phyloP scores from a whole-genome alignment of 2,888 invertebrate species.

The Galerucella pusilla region DNA sequence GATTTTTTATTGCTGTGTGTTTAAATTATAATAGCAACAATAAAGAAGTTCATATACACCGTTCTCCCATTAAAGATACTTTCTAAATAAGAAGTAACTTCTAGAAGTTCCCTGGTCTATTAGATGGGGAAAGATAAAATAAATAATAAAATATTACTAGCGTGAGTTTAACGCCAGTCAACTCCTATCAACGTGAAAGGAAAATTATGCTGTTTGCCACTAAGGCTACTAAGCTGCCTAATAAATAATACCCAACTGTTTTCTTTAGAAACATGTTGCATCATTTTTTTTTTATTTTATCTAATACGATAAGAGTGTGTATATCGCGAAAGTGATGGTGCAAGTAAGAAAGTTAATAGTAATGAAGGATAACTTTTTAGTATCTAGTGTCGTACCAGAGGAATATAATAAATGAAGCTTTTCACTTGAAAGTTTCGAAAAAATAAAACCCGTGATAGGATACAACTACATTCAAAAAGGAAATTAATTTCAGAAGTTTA shows the following conservation, averaged over 20 bases:
- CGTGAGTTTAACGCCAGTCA: constrained; percentile 1
- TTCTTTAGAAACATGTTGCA: constrained; percentile 11
- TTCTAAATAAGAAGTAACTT: too few species aligned
- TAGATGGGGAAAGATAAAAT: neutral
- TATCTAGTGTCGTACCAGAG: too few species aligned
- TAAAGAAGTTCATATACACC: too few species aligned
- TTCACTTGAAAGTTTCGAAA: too few species aligned
- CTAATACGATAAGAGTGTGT: constrained; percentile 10
- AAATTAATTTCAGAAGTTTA: too few species aligned
- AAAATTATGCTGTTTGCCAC: constrained; percentile 12
- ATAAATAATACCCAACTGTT: constrained; percentile 11
- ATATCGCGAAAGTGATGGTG: constrained; percentile 7
- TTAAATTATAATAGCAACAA: too few species aligned
- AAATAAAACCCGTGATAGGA: too few species aligned
- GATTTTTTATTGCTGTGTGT: too few species aligned
- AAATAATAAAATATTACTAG: constrained; percentile 5
- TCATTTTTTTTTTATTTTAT: constrained; percentile 21
- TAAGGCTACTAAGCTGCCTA: neutral
- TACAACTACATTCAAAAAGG: too few species aligned
- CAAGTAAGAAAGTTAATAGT: constrained; percentile 2
- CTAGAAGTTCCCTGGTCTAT: too few species aligned
- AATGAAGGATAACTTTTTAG: neutral
- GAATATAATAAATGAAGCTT: too few species aligned
- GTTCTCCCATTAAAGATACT: too few species aligned
- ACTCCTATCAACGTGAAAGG: neutral